phyloP scores from a whole-genome alignment of 2,888 invertebrate genomes.

The Allophyes oxyacanthae region DNA sequence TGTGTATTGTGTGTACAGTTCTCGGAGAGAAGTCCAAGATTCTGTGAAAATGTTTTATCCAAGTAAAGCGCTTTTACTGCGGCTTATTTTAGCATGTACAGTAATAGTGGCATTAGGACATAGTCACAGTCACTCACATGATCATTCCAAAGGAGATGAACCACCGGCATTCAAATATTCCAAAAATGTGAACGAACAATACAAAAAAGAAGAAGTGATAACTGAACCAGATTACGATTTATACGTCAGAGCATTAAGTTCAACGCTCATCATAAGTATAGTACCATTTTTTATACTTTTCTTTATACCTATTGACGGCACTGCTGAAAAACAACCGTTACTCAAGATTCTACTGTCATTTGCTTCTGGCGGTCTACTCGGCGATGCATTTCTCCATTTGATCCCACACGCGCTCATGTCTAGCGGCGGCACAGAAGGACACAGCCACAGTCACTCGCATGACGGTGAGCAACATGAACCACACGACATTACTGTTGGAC shows the following conservation, averaged over 20 bases:
- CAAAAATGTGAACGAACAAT: slow-evolving; percentile 88
- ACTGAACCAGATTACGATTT: slow-evolving; percentile 80
- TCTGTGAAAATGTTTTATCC: slow-evolving; percentile 59
- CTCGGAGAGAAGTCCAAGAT: slow-evolving; percentile 19
- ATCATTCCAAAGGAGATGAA: slow-evolving; percentile 85
- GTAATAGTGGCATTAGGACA: slow-evolving; percentile 73
- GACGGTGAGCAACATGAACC: slow-evolving; percentile 81
- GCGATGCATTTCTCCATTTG: slow-evolving; percentile 99
- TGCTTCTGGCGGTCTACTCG: slow-evolving; percentile 98
- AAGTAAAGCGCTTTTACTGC: slow-evolving; percentile 58
- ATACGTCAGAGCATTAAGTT: slow-evolving; percentile 95
- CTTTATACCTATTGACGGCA: slow-evolving; percentile 97
- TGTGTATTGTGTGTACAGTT: slow-evolving; percentile 26
- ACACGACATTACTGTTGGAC: slow-evolving; percentile 96
- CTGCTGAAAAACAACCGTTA: slow-evolving; percentile 94
- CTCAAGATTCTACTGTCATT: slow-evolving; percentile 97
- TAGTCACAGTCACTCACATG: slow-evolving; percentile 79
- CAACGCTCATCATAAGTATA: slow-evolving; percentile 97
- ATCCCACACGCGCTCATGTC: slow-evolving; percentile 97
- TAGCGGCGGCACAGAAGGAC: slow-evolving; percentile 78
- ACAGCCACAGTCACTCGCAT: slow-evolving; percentile 83
- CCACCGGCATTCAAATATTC: slow-evolving; percentile 96
- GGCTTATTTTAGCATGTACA: slow-evolving; percentile 59
- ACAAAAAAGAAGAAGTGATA: slow-evolving; percentile 83
- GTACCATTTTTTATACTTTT: slow-evolving; percentile 98